Base-by-base conservation (phyloP, 2,113 vertebrate species). In the Gasterosteus nipponicus region DNA sequence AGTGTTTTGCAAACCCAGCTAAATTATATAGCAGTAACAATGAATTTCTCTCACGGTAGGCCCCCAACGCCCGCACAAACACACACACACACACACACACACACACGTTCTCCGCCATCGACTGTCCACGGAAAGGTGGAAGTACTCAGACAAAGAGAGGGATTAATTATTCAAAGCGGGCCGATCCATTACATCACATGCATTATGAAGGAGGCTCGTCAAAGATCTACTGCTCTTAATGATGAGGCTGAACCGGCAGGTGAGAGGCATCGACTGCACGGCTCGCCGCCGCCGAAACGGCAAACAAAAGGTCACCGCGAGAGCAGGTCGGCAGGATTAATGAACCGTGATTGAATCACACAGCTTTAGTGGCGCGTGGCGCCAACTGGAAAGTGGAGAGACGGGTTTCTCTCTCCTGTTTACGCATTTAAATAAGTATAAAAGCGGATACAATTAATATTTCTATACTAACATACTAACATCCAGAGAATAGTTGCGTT, bases 181-280 rank as follows among this genome's bases (percentile, higher is more conserved):
- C 88, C 86, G 90, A 91, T 92, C 93, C 94, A 95, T 94, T 94
- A 94, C 91, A 93, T 83, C 81, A 80, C 93, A 95, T 94, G 90
- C 91, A 95, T 95, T 94, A 94, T 94, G 87, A 86, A 95, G 85
- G 70, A 94, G 90, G 56, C 53, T 87, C 82, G 82, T 86, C 46
- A 73, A 73, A 81, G 81, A 86, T 91, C 86, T 83, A 84, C 90
- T 46, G 10, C 59, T 85, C 70, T 69, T 75, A 89, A 88, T 76
- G 74, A 78, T 41, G 73, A 80, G 53, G 41, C 72, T 60, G 44
- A 75, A 73, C 61, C 3, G 51, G 68, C 78, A 81, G 57, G 67
- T 77, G 61, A 53, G 80, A 70, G 47, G 71, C 54, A 61, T 33
- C 19, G 12, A 62, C 63, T 47, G 58, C 62, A 35, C 26, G 38